Percentiles rank a stretch among this genome's conserved stretches.
These are phyloP conservation scores for Microtus richardsoni DNA, from an alignment of 2,113 vertebrate species.

Conservation along the genomic window DNA sequence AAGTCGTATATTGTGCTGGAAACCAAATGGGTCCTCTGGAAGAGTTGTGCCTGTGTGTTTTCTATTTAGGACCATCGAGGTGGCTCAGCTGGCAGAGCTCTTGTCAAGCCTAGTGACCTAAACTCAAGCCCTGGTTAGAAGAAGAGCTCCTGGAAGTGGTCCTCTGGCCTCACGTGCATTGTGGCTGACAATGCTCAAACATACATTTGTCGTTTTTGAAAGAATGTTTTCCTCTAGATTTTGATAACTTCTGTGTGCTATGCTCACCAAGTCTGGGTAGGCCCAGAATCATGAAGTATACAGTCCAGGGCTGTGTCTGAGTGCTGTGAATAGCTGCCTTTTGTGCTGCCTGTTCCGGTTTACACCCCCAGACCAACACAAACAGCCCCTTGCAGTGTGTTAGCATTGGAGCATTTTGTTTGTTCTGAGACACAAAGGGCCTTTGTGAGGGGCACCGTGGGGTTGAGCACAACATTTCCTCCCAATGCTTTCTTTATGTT, in stretches of 20 bases:
- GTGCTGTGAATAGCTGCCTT: slow-evolving; percentile 35
- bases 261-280: not conserved
- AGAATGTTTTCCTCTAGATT: not conserved
- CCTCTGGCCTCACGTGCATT: not conserved
- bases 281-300: not conserved
- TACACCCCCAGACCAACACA: slow-evolving; percentile 32
- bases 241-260: not conserved
- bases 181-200: not conserved
- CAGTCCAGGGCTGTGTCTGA: not conserved
- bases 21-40: not conserved
- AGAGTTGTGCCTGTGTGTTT: not conserved
- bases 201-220: not conserved
- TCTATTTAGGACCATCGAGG: not conserved
- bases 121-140: not conserved
- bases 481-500: slow-evolving; percentile 44
- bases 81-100: not conserved
- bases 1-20: not conserved
- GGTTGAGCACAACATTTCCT: slow-evolving; percentile 54
- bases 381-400: slow-evolving; percentile 40
- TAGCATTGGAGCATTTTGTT: slow-evolving; percentile 35
- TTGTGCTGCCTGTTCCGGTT: slow-evolving; percentile 47
- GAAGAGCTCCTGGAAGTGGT: not conserved
- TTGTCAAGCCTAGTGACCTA: not conserved
- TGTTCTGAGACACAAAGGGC: slow-evolving; percentile 59
- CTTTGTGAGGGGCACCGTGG: not conserved